phyloP scores from a whole-genome alignment of 1,140 invertebrate genomes.

The Drosophila obscura region DNA sequence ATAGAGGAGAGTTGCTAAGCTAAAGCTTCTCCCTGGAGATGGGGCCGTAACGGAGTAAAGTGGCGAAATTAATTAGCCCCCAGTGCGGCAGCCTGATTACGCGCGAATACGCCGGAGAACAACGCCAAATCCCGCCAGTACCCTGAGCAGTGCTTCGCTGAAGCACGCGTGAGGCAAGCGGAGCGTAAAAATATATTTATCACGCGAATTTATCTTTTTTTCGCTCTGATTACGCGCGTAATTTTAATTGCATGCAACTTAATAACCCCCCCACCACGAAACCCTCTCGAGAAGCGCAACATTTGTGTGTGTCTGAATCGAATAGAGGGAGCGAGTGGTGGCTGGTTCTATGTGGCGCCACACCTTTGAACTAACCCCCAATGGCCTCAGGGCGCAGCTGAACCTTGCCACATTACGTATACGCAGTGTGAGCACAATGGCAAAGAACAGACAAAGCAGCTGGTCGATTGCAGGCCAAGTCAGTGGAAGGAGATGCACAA shows the following conservation, averaged over 20 bases:
- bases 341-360: not conserved
- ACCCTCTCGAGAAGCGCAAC: slow-evolving; percentile 23
- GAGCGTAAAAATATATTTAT: slow-evolving; percentile 73
- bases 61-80: slow-evolving; percentile 82
- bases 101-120: slow-evolving; percentile 53
- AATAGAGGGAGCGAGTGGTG: not conserved
- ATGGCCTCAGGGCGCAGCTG: not conserved
- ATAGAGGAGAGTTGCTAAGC: slow-evolving; percentile 27
- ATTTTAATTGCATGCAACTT: slow-evolving; percentile 82
- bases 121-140: slow-evolving; percentile 17
- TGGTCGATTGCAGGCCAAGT: slow-evolving; percentile 33
- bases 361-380: slow-evolving; percentile 38
- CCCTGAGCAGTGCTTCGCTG: slow-evolving; percentile 1
- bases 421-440: slow-evolving; percentile 19
- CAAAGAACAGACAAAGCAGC: slow-evolving; percentile 11
- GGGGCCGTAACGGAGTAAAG: slow-evolving; percentile 66
- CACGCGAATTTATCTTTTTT: slow-evolving; percentile 79
- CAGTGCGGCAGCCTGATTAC: slow-evolving; percentile 79
- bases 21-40: slow-evolving; percentile 63
- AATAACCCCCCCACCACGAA: slow-evolving; percentile 45
- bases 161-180: slow-evolving; percentile 48
- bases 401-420: slow-evolving; percentile 25
- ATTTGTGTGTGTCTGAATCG: slow-evolving; percentile 16
- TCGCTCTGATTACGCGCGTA: slow-evolving; percentile 81
- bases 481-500: slow-evolving; percentile 13